Evolutionary conservation across 2,888 invertebrate species (phyloP).

Genomic region (Volucella zonaria): DNA sequence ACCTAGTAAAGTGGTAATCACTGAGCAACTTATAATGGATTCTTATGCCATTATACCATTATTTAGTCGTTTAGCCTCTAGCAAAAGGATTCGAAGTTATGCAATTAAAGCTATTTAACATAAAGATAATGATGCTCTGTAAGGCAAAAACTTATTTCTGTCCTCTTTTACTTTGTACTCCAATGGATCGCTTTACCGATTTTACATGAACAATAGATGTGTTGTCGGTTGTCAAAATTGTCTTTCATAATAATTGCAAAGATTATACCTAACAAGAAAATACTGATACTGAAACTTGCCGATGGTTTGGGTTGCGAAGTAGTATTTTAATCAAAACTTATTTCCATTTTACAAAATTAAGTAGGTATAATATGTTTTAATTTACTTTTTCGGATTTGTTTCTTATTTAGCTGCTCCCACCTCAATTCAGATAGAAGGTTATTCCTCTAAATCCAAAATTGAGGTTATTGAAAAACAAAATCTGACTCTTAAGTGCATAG

Average conservation of each 20-base stretch:
- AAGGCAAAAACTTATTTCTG: conserved; percentile 38
- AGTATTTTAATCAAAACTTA: too few relatives aligned
- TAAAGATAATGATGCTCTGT: conserved; percentile 66
- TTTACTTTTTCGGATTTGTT: conserved; percentile 28
- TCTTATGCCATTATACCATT: conserved; percentile 62
- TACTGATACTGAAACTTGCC: too few relatives aligned
- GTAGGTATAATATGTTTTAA: conserved; percentile 1
- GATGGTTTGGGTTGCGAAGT: too few relatives aligned
- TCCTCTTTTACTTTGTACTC: background rate
- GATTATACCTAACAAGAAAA: background rate
- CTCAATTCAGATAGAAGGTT: conserved; percentile 80
- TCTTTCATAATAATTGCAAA: conserved; percentile 19
- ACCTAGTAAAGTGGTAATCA: conserved; percentile 40
- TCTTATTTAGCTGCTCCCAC: conserved; percentile 78
- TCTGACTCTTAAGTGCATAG: conserved; percentile 79
- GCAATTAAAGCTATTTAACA: conserved; percentile 71
- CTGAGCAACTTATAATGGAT: conserved; percentile 48
- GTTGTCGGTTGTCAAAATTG: conserved; percentile 41
- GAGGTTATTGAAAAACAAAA: conserved; percentile 81
- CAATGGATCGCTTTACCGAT: conserved; percentile 18
- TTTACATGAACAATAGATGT: conserved; percentile 44
- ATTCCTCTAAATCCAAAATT: conserved; percentile 80
- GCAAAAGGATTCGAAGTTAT: conserved; percentile 70
- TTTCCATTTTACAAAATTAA: too few relatives aligned
- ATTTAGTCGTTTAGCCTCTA: conserved; percentile 64